These are phyloP conservation scores for Drosophila kambysellisi DNA, from an alignment of 2,888 invertebrate species.

Conservation along the genomic window DNA sequence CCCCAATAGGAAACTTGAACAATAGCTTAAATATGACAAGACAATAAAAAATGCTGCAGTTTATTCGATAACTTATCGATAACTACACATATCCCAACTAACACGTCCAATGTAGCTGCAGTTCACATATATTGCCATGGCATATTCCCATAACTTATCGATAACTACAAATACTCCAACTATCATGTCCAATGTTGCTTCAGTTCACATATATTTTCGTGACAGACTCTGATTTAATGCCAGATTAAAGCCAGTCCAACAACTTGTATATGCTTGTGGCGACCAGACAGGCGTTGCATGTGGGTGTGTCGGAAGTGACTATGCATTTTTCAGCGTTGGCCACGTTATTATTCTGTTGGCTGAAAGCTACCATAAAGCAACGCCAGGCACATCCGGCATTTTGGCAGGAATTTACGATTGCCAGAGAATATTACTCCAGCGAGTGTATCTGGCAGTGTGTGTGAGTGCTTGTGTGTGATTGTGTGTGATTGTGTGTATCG, in stretches of 20 bases:
- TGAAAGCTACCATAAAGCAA: conserved; percentile 62
- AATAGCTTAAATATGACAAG: background rate
- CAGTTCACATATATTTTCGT: background rate
- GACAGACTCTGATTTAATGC: background rate
- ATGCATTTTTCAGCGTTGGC: conserved; percentile 36
- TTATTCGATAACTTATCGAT: background rate
- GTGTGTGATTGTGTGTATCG: conserved; percentile 2
- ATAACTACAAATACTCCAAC: background rate
- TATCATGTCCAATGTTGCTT: background rate
- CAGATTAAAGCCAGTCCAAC: conserved; percentile 7
- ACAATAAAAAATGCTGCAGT: background rate
- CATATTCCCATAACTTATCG: conserved; percentile 3
- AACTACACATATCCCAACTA: background rate
- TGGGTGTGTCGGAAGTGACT: conserved; percentile 59
- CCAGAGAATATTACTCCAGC: conserved; percentile 29
- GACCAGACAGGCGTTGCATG: conserved; percentile 14
- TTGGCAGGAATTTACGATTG: conserved; percentile 67
- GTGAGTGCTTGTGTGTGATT: conserved; percentile 4
- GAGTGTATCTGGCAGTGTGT: background rate
- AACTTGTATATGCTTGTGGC: background rate
- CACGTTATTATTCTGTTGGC: conserved; percentile 28
- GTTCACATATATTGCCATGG: background rate
- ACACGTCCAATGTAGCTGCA: background rate
- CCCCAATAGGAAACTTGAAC: background rate
- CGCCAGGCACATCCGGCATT: conserved; percentile 70